Conservation (phyloP, 2,888 invertebrate genomes). For the Eilema caniola region DNA sequence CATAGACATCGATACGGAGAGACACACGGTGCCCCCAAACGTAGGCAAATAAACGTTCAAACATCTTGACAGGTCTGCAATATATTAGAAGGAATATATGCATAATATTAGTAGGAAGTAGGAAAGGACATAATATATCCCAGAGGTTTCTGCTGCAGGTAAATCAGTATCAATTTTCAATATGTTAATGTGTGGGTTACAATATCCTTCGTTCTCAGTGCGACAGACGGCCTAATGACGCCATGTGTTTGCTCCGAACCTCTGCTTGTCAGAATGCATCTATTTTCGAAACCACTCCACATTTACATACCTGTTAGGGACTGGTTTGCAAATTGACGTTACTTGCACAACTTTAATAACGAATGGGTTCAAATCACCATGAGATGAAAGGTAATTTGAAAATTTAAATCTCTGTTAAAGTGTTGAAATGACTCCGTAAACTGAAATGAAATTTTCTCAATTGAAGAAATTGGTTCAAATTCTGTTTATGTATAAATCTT, state of each 20-base stretch:
- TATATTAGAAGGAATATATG: too few species aligned
- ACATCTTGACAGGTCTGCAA: too few species aligned
- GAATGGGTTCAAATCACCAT: conserved; percentile 50
- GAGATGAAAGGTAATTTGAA: conserved; percentile 19
- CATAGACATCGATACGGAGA: too few species aligned
- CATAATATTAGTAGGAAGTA: too few species aligned
- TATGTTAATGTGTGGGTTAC: conserved; percentile 37
- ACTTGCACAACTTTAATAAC: conserved; percentile 53
- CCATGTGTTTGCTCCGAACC: conserved; percentile 55
- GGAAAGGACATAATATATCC: not conserved
- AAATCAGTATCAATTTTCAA: not conserved
- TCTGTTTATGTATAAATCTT: not conserved
- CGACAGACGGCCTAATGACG: conserved; percentile 55
- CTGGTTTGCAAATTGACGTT: conserved; percentile 58
- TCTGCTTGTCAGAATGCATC: conserved; percentile 47
- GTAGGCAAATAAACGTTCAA: too few species aligned
- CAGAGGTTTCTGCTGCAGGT: not conserved
- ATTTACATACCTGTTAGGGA: conserved; percentile 59
- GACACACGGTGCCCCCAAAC: too few species aligned
- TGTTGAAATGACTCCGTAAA: not conserved
- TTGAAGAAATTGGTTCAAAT: not conserved
- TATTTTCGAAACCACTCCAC: conserved; percentile 56
- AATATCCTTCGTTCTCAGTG: conserved; percentile 43
- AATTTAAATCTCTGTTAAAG: conserved; percentile 20
- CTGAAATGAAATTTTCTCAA: not conserved